Conservation (phyloP, 2,113 vertebrate species). For the Equus quagga region DNA sequence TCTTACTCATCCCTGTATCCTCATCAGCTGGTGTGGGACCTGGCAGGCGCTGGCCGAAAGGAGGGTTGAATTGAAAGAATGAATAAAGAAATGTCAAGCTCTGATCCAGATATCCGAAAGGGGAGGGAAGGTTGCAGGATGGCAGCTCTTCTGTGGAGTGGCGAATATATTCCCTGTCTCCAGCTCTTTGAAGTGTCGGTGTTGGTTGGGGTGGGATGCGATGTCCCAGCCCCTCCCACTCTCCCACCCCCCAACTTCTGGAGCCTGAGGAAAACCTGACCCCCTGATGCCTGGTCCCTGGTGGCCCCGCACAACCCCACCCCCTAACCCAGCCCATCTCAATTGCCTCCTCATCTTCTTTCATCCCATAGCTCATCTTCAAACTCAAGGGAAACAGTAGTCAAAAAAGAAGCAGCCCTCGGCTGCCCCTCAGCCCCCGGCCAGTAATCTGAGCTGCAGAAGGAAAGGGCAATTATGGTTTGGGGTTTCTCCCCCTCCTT, state of each 20-base stretch:
- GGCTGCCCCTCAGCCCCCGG: neutral
- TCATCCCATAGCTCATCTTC: conserved; percentile 26
- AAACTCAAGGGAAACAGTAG: conserved; percentile 66
- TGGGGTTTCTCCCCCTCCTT: conserved; percentile 65
- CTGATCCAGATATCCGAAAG: neutral
- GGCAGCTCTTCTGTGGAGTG: neutral
- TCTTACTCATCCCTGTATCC: neutral
- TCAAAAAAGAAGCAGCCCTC: conserved; percentile 56
- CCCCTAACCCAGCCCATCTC: neutral
- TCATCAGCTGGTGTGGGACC: neutral
- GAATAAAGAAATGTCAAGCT: neutral
- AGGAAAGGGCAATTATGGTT: conserved; percentile 53
- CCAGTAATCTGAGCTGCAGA: conserved; percentile 59
- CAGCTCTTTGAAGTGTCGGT: neutral
- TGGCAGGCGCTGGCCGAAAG: neutral
- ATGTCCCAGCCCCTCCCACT: neutral
- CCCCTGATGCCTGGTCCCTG: neutral
- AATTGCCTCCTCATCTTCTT: neutral
- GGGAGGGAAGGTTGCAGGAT: accelerated
- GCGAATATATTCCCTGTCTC: neutral
- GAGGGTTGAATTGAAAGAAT: neutral
- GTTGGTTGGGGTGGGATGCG: neutral
- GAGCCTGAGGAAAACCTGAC: neutral
- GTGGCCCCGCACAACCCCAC: neutral
- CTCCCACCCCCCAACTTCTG: neutral